These are phyloP conservation scores for Pseudomugil gertrudae DNA, from an alignment of 2,797 vertebrate species.

Conservation along the genomic window DNA sequence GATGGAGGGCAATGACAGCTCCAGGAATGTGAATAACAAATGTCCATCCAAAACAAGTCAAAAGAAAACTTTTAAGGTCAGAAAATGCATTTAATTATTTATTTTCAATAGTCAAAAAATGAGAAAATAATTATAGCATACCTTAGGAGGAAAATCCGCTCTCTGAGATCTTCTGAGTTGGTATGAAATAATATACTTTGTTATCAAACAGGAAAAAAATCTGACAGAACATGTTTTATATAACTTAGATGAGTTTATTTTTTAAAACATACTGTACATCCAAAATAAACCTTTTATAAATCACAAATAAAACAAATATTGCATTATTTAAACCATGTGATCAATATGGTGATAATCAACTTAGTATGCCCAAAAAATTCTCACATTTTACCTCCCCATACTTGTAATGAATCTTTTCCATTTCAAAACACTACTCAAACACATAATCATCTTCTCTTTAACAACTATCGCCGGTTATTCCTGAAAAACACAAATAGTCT, in stretches of 20 bases:
- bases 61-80: no score
- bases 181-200: neutral
- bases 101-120: neutral
- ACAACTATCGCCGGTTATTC: slow-evolving; percentile 22
- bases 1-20: neutral
- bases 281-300: slow-evolving; percentile 66
- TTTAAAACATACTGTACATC: slow-evolving; percentile 75
- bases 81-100: no score
- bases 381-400: slow-evolving; percentile 43
- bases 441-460: slow-evolving; percentile 16
- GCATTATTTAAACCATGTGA: slow-evolving; percentile 64
- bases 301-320: slow-evolving; percentile 71
- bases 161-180: neutral
- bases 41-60: no score
- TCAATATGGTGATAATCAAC: slow-evolving; percentile 60
- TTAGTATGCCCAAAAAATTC: slow-evolving; percentile 66
- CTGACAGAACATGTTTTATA: slow-evolving; percentile 19
- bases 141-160: no score
- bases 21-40: no score
- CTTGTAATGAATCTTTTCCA: slow-evolving; percentile 40
- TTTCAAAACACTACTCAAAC: slow-evolving; percentile 46
- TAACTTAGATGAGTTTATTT: slow-evolving; percentile 66
- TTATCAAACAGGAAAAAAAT: neutral
- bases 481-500: slow-evolving; percentile 35
- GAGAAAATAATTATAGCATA: neutral